phyloP scores from a whole-genome alignment of 1,140 invertebrate genomes.

The Pseudomyrmex concolor region DNA sequence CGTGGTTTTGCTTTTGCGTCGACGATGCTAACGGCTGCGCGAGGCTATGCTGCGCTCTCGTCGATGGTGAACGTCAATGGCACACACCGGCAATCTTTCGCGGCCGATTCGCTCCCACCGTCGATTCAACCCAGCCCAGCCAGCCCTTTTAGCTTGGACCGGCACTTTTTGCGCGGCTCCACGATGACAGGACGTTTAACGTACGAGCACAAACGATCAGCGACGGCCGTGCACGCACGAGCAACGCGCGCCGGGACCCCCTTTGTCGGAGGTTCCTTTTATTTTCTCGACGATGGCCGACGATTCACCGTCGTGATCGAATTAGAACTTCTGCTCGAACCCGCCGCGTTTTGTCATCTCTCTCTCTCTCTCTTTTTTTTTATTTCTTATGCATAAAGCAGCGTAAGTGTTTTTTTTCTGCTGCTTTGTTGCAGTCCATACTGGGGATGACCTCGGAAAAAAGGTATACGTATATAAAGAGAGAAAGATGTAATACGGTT shows the following conservation, averaged over 20 bases:
- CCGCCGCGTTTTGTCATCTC: constrained; percentile 25
- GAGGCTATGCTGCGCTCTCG: constrained; percentile 15
- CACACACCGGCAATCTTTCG: constrained; percentile 49
- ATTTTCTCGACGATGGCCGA: constrained; percentile 55
- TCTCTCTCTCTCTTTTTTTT: constrained; percentile 44
- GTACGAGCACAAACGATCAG: constrained; percentile 50
- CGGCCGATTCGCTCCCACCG: constrained; percentile 27
- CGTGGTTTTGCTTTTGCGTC: constrained; percentile 32
- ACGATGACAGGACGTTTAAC: constrained; percentile 61
- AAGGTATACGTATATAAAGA: constrained; percentile 10
- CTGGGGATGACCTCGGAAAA: background rate
- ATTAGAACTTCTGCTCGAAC: constrained; percentile 48
- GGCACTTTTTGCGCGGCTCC: constrained; percentile 57
- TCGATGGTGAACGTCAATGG: constrained; percentile 52
- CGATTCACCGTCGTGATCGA: constrained; percentile 54
- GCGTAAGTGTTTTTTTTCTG: background rate
- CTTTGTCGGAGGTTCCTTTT: constrained; percentile 54
- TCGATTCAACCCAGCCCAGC: constrained; percentile 4
- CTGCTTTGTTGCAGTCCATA: constrained; percentile 9
- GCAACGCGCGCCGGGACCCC: constrained; percentile 15
- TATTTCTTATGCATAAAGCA: constrained; percentile 32
- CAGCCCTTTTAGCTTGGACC: constrained; percentile 40
- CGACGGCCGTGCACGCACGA: constrained; percentile 43
- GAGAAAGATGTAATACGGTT: background rate
- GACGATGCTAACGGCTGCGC: constrained; percentile 20